A percentile compares a stretch with the other conserved stretches of the same genome.
Evolutionary conservation across 2,888 invertebrate species (phyloP).

Genomic region (Drosophila borborema): DNA sequence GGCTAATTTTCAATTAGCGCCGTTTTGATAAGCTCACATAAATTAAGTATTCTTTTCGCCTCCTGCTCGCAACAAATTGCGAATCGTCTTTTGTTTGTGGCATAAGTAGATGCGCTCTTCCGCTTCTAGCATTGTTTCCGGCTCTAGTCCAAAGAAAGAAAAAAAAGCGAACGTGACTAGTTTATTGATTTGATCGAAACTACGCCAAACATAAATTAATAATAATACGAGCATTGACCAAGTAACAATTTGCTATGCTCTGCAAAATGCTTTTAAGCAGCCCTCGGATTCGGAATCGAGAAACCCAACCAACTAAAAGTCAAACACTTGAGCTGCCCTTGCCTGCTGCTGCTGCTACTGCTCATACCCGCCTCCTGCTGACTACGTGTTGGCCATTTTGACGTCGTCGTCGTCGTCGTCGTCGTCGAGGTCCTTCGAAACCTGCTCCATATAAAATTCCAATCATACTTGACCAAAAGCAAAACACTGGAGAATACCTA

Average conservation of each 20-base stretch:
- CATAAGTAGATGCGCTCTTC: slow-evolving; percentile 52
- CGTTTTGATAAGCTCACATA: slow-evolving; percentile 78
- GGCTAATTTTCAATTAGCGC: slow-evolving; percentile 81
- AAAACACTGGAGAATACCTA: slow-evolving; percentile 74
- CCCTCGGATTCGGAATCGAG: slow-evolving; percentile 13
- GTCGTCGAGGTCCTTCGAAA: slow-evolving; percentile 49
- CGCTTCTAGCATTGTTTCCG: slow-evolving; percentile 59
- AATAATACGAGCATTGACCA: slow-evolving; percentile 64
- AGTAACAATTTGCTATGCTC: slow-evolving; percentile 78
- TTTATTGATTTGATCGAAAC: slow-evolving; percentile 67
- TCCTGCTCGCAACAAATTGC: slow-evolving; percentile 61
- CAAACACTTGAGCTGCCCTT: slow-evolving; percentile 59
- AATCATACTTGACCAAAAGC: slow-evolving; percentile 78
- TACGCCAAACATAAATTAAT: slow-evolving; percentile 74
- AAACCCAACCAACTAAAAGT: slow-evolving; percentile 67
- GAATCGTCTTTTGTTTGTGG: slow-evolving; percentile 62
- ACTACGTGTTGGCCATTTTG: slow-evolving; percentile 76
- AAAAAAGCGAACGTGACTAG: slow-evolving; percentile 67
- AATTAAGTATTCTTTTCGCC: slow-evolving; percentile 73
- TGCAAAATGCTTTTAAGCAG: slow-evolving; percentile 69
- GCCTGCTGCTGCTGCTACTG: slow-evolving; percentile 10
- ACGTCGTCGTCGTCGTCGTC: slow-evolving; percentile 54
- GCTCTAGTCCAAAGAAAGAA: slow-evolving; percentile 13
- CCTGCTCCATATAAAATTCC: slow-evolving; percentile 77
- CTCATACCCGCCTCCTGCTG: slow-evolving; percentile 15